phyloP scores from a whole-genome alignment of 1,140 invertebrate genomes.

The Saccostrea echinata region DNA sequence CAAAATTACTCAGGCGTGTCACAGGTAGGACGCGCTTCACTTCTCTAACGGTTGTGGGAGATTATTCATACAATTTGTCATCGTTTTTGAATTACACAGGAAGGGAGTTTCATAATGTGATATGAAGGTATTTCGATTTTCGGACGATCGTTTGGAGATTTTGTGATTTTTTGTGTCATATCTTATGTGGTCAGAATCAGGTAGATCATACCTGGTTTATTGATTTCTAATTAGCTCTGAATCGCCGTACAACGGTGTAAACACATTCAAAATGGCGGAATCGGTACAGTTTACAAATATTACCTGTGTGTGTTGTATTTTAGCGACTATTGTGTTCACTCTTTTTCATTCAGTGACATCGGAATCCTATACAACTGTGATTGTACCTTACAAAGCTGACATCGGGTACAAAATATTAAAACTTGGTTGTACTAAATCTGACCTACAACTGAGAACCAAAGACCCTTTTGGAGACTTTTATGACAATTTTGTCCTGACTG shows the following conservation, averaged over 20 bases:
- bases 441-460: constrained; percentile 12
- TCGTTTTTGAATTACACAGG: constrained; percentile 35
- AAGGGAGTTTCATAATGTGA: constrained; percentile 34
- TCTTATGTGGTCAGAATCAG: neutral
- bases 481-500: constrained; percentile 24
- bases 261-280: constrained; percentile 34
- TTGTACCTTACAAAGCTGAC: neutral
- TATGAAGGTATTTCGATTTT: neutral
- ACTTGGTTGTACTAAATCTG: constrained; percentile 1
- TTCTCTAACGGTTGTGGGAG: constrained; percentile 19
- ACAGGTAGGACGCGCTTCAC: constrained; percentile 29
- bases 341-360: neutral
- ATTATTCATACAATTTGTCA: constrained; percentile 35
- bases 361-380: neutral
- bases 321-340: neutral
- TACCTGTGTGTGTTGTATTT: neutral
- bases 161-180: neutral
- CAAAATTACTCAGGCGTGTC: constrained; percentile 8
- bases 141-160: neutral
- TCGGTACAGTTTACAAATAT: constrained; percentile 20
- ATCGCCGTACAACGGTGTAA: neutral
- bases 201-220: constrained; percentile 21
- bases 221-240: constrained; percentile 12
- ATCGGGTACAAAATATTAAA: constrained; percentile 6
- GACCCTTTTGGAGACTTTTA: constrained; percentile 12